phyloP scores from a whole-genome alignment of 2,797 vertebrate species.

The Percopsis omiscomaycus region DNA sequence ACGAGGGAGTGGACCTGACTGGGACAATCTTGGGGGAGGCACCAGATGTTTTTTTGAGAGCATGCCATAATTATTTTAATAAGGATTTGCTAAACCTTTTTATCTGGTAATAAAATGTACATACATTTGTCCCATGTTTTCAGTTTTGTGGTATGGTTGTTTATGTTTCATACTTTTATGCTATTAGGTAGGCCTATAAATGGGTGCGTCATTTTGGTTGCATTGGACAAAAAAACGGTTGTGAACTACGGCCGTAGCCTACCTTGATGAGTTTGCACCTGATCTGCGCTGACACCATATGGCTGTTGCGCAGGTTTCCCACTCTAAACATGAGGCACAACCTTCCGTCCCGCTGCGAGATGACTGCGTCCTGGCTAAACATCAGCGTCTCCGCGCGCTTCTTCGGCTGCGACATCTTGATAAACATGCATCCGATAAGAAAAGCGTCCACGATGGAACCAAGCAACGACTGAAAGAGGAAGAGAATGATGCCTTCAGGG shows the following conservation, averaged over 20 bases:
- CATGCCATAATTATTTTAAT: neutral
- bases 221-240: neutral
- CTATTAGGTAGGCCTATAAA: neutral
- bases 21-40: neutral
- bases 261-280: conserved; percentile 94
- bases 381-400: conserved; percentile 91
- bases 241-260: conserved; percentile 1
- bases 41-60: neutral
- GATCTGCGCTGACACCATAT: conserved; percentile 94
- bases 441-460: conserved; percentile 91
- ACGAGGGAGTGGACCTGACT: no score
- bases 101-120: neutral
- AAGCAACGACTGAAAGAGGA: conserved; percentile 89
- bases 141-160: neutral
- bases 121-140: neutral
- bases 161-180: neutral
- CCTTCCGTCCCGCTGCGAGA: conserved; percentile 88
- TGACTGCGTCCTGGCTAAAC: conserved; percentile 88
- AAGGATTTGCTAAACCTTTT: neutral
- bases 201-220: neutral
- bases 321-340: conserved; percentile 92
- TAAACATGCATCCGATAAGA: conserved; percentile 94
- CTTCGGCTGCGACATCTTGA: conserved; percentile 95
- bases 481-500: conserved; percentile 88
- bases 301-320: conserved; percentile 91